Evolutionary conservation across 2,113 vertebrate genomes (phyloP).

Genomic region (Ancistrus triradiatus): DNA sequence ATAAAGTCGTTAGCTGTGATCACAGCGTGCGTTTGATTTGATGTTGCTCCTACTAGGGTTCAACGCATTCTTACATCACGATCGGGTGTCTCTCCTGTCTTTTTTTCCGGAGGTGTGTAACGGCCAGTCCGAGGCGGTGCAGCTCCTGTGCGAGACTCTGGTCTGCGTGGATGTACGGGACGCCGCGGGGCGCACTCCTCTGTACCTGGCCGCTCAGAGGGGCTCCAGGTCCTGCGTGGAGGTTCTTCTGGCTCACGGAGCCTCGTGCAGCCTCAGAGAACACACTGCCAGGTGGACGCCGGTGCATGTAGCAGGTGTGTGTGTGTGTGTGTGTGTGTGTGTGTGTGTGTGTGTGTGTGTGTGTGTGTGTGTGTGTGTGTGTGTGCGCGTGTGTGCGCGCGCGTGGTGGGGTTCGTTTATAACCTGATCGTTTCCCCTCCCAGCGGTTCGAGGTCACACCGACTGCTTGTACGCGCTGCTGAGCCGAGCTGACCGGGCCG

Average conservation of each 20-base stretch:
- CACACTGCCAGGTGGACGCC: constrained; percentile 80
- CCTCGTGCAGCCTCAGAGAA: constrained; percentile 83
- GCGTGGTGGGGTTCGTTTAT: no score
- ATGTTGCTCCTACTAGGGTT: no score
- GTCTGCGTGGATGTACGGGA: constrained; percentile 91
- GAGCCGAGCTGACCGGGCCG: constrained; percentile 77
- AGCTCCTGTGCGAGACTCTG: constrained; percentile 87
- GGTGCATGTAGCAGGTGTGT: constrained; percentile 83
- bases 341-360: not conserved
- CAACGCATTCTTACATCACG: no score
- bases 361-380: not conserved
- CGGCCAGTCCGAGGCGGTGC: constrained; percentile 91
- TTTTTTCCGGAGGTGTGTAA: constrained; percentile 77
- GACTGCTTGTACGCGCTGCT: constrained; percentile 91
- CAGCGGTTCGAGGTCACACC: constrained; percentile 86
- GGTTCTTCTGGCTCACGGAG: constrained; percentile 85
- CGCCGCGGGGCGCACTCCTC: constrained; percentile 79
- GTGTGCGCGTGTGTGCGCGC: no score
- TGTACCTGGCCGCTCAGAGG: constrained; percentile 84
- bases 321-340: not conserved
- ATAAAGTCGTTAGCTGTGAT: no score
- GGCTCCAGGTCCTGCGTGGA: constrained; percentile 84
- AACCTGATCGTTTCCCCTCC: not conserved
- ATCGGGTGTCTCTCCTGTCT: not conserved
- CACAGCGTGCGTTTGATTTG: no score